phyloP scores from a whole-genome alignment of 1,140 invertebrate species.

The Augochlora pura region DNA sequence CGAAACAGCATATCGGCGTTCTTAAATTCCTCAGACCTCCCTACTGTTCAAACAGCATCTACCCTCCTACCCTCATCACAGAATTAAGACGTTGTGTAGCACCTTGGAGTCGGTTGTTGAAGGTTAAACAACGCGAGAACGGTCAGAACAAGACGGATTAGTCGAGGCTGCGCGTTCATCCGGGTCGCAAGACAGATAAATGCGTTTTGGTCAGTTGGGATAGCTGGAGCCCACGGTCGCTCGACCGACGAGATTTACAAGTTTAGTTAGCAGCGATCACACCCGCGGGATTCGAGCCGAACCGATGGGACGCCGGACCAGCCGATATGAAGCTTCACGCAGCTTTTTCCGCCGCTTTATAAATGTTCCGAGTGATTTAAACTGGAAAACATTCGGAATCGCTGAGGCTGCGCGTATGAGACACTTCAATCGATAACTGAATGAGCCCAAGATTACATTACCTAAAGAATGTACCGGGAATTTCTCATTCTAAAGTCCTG shows the following conservation, averaged over 20 bases:
- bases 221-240: conserved; percentile 61
- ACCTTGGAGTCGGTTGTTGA: too few relatives aligned
- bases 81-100: too few relatives aligned
- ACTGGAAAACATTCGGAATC: too few relatives aligned
- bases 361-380: not conserved
- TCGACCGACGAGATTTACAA: conserved; percentile 74
- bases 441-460: too few relatives aligned
- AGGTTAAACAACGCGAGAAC: not conserved
- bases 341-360: conserved; percentile 5
- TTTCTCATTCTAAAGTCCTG: too few relatives aligned
- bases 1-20: too few relatives aligned
- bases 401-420: not conserved
- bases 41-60: too few relatives aligned
- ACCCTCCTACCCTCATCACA: too few relatives aligned
- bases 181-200: conserved; percentile 74
- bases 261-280: conserved; percentile 79
- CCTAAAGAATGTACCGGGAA: too few relatives aligned
- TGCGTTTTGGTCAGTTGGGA: conserved; percentile 78
- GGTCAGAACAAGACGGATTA: conserved; percentile 13
- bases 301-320: conserved; percentile 51
- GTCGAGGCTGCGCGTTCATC: conserved; percentile 31
- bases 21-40: too few relatives aligned
- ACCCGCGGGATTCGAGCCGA: conserved; percentile 70
- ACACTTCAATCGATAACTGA: too few relatives aligned
- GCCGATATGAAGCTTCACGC: conserved; percentile 66